These are phyloP conservation scores for Galagoides demidoff DNA, from an alignment of 2,797 vertebrate genomes.

Conservation along the genomic window DNA sequence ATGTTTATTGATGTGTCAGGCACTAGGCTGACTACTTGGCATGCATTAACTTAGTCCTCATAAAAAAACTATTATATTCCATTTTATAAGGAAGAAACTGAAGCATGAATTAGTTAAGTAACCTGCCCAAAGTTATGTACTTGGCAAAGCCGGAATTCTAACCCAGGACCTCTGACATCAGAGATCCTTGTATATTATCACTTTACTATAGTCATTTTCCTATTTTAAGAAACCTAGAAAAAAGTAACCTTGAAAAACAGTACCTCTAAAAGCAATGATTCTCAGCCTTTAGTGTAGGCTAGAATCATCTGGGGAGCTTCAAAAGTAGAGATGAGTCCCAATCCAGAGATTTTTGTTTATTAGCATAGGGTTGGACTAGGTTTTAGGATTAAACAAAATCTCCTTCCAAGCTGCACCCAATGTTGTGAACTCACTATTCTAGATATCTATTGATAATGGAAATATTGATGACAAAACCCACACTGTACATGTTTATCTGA, in stretches of 20 bases:
- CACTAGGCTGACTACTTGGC: background rate
- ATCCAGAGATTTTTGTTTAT: conserved; percentile 18
- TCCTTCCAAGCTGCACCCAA: background rate
- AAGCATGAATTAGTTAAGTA: background rate
- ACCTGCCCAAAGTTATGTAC: background rate
- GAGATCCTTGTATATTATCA: background rate
- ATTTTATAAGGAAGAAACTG: conserved; percentile 28
- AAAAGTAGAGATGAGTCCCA: background rate
- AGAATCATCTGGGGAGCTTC: background rate
- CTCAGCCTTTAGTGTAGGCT: background rate
- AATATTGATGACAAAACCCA: background rate
- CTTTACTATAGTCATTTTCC: background rate
- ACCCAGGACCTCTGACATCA: background rate
- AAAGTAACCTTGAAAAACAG: background rate
- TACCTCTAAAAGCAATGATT: background rate
- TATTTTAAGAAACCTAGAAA: conserved; percentile 17
- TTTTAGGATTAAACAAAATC: background rate
- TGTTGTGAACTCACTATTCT: background rate
- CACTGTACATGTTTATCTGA: background rate
- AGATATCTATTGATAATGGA: background rate
- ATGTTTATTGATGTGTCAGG: background rate
- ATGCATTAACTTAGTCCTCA: background rate
- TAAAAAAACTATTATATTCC: background rate
- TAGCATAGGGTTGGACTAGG: background rate
- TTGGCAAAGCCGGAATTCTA: conserved; percentile 29